Conservation (phyloP, 2,113 vertebrate genomes). For the Zapornia atra region DNA sequence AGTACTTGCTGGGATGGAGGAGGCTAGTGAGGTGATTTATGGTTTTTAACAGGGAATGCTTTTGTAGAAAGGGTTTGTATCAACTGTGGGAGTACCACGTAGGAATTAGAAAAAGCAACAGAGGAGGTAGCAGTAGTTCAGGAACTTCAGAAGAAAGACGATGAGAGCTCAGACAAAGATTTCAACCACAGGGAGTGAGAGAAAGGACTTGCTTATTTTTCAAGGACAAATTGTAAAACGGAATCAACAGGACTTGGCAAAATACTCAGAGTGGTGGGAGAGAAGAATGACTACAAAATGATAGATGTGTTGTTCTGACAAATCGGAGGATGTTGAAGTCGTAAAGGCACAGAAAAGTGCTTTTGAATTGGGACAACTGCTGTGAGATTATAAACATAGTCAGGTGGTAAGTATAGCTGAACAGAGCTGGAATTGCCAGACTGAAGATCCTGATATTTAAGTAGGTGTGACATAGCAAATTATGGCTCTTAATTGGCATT, state of each 20-base stretch:
- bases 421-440: not conserved
- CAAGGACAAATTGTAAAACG: not conserved
- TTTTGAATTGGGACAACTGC: not conserved
- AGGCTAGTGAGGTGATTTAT: not conserved
- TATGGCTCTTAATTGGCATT: not conserved
- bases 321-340: not conserved
- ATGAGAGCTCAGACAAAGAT: not conserved
- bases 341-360: not conserved
- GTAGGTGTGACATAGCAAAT: not conserved
- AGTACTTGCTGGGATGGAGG: not conserved
- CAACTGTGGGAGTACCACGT: not conserved
- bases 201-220: conserved; percentile 7
- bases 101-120: not conserved
- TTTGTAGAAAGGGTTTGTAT: not conserved
- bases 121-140: not conserved
- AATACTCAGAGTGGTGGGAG: not conserved
- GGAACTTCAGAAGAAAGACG: not conserved
- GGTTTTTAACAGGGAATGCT: not conserved
- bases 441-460: not conserved
- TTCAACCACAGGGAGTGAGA: not conserved
- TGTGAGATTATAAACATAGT: not conserved
- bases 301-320: not conserved
- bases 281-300: conserved; percentile 14
- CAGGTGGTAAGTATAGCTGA: not conserved
- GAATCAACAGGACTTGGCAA: not conserved